Base-by-base conservation (phyloP, 2,888 invertebrate genomes). In the Adelognathus sp. region DNA sequence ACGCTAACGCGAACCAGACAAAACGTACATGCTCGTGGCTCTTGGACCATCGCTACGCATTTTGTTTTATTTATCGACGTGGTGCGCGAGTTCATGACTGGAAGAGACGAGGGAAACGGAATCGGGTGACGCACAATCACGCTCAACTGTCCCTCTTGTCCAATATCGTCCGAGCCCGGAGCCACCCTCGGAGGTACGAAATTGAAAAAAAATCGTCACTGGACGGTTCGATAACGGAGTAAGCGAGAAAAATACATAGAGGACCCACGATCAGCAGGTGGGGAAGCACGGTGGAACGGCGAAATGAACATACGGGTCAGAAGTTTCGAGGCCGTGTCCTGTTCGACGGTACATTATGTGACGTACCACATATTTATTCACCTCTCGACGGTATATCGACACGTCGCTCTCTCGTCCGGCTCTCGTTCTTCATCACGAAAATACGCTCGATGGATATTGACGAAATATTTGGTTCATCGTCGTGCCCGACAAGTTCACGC, bases 61-160 rank as follows among this genome's bases (percentile, higher is more conserved):
- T 67, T 63, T 56, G 21, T 63, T 73, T 54, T 52, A 70, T 69
- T 64, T 64, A 70, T 74, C 78, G 74, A 36, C 72, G n/a, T n/a
- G 66, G 72, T 67, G 71, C 52, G 72, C 67, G 66, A 44, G 58
- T 74, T 70, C n/a, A n/a, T 16, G 56, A 63, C 73, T 18, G 56
- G 16, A 46, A 29, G 21, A 33, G 9, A 18, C 16, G 27, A 27
- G 31, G 33, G 63, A 31, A n/a, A n/a, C n/a, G n/a, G 33, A 52
- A 18, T 74, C 74, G 78, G 70, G 39, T 74, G 78, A 70, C 64
- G 69, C 58, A 64, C 63, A 46, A 78, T 74, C 78, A 78, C 56
- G 64, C 74, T 69, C 58, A 60, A 56, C 58, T 58, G 60, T 58
- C 56, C 56, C 58, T 39, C 64, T n/a, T 63, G 74, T 78, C 69